phyloP scores from a whole-genome alignment of 2,888 invertebrate genomes.

The Leistus spinibarbis region DNA sequence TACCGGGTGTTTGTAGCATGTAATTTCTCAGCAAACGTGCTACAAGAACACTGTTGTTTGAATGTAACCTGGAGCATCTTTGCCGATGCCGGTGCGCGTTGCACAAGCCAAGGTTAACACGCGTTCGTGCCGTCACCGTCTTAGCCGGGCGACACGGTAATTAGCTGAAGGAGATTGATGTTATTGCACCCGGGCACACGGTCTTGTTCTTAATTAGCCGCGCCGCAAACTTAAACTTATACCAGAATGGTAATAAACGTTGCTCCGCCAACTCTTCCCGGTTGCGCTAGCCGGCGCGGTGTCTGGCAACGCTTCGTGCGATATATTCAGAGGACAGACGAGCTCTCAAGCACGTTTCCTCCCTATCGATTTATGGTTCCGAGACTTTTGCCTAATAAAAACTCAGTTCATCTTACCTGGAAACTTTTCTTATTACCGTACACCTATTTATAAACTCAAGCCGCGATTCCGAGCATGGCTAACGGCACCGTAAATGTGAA shows the following conservation, averaged over 20 bases:
- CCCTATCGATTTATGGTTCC: neutral
- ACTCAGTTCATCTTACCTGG: neutral
- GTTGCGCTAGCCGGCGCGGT: neutral
- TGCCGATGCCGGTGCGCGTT: neutral
- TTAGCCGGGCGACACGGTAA: constrained; percentile 25
- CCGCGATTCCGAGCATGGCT: neutral
- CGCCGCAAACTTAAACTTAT: constrained; percentile 13
- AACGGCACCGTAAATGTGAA: too few species aligned
- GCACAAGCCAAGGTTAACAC: neutral
- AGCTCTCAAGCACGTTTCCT: neutral
- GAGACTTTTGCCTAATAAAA: neutral
- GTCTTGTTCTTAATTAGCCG: constrained; percentile 29
- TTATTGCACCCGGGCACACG: constrained; percentile 17
- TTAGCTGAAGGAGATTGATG: constrained; percentile 31
- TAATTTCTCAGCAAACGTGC: constrained; percentile 2
- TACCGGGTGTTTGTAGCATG: neutral
- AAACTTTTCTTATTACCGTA: neutral
- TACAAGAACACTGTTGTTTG: neutral
- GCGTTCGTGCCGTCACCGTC: neutral
- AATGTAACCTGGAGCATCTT: constrained; percentile 5
- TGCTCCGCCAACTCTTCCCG: constrained; percentile 2
- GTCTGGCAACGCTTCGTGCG: neutral
- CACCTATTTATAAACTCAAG: neutral
- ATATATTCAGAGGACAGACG: neutral
- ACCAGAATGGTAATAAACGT: constrained; percentile 12